These are phyloP conservation scores for Drosophila birchii DNA, from an alignment of 2,888 invertebrate genomes.

Conservation along the genomic window DNA sequence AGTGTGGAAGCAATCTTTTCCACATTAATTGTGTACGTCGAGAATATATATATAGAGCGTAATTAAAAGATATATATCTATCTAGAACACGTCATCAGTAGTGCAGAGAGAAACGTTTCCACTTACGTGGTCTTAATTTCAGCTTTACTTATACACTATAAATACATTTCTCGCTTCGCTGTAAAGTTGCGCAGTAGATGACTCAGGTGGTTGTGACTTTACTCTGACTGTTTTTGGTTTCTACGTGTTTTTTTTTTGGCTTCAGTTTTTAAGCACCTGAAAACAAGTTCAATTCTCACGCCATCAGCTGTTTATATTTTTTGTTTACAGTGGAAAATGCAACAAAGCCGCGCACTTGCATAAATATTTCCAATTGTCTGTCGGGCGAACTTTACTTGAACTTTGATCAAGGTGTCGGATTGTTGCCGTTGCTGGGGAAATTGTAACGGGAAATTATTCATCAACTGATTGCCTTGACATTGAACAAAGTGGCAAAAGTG, in stretches of 20 bases:
- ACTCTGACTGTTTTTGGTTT: neutral
- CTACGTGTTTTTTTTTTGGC: constrained; percentile 18
- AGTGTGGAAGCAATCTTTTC: constrained; percentile 10
- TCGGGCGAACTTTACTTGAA: constrained; percentile 33
- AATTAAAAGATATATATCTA: neutral
- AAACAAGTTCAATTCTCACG: constrained; percentile 3
- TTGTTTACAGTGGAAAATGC: constrained; percentile 14
- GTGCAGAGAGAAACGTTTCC: constrained; percentile 7
- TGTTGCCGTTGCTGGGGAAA: neutral
- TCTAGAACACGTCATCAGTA: constrained; percentile 31
- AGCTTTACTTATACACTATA: neutral
- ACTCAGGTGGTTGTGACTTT: constrained; percentile 12
- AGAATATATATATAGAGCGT: constrained; percentile 3
- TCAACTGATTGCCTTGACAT: constrained; percentile 45
- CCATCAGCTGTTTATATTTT: constrained; percentile 20
- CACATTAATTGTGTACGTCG: constrained; percentile 25
- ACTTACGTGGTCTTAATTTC: constrained; percentile 29
- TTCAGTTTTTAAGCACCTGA: constrained; percentile 9
- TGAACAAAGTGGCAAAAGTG: constrained; percentile 14
- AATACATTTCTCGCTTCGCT: constrained; percentile 4
- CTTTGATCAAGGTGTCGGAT: constrained; percentile 37
- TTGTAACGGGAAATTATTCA: constrained; percentile 44
- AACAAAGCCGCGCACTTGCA: constrained; percentile 10
- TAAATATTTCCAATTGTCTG: constrained; percentile 31
- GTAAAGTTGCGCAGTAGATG: constrained; percentile 23